Percentiles rank a stretch among this genome's conserved stretches.
These are phyloP conservation scores for Rhodinocichla rosea DNA, from an alignment of 2,113 vertebrate species.

Conservation along the genomic window DNA sequence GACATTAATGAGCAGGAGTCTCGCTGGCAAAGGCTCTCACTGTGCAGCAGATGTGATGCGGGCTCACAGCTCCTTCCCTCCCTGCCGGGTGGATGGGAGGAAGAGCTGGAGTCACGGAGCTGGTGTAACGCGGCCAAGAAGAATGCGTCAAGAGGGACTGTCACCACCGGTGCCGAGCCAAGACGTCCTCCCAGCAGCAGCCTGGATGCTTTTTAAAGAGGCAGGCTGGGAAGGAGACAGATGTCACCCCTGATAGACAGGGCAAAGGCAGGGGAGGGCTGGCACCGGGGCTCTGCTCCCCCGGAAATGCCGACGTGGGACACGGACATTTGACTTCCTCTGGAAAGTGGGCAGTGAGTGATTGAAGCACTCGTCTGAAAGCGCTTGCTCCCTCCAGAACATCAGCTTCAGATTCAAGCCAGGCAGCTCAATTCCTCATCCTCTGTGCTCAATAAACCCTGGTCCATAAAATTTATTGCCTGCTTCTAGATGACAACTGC, in stretches of 20 bases:
- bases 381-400: neutral
- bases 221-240: neutral
- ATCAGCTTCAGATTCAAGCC: conserved; percentile 30
- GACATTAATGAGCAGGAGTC: conserved; percentile 69
- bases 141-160: conserved; percentile 27
- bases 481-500: conserved; percentile 56
- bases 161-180: neutral
- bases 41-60: conserved; percentile 38
- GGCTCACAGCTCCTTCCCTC: conserved; percentile 60
- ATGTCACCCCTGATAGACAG: neutral
- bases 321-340: neutral
- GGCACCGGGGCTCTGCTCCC: neutral
- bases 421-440: conserved; percentile 57
- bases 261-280: neutral
- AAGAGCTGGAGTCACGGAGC: neutral
- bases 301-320: accelerated
- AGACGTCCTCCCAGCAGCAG: neutral
- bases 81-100: neutral
- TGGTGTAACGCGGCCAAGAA: neutral
- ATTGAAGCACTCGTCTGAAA: neutral
- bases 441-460: conserved; percentile 55
- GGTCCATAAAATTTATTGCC: conserved; percentile 61
- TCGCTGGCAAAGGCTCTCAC: conserved; percentile 21
- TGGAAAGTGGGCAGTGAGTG: neutral
- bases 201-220: neutral